phyloP scores from a whole-genome alignment of 2,888 invertebrate genomes.

The Agonum fuliginosum region DNA sequence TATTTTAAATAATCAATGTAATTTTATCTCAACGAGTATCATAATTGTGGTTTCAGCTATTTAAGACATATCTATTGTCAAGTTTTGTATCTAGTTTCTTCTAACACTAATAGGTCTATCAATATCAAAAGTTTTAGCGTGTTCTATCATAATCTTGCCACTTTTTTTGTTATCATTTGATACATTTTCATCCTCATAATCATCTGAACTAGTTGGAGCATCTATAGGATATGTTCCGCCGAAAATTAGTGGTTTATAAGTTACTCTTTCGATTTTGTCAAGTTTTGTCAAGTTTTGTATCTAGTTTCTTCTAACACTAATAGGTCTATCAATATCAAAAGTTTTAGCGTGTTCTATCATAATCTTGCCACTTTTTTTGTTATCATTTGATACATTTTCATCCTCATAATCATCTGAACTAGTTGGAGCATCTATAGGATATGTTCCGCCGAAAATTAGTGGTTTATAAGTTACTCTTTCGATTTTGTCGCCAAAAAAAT shows the following conservation, averaged over 20 bases:
- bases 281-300: background rate
- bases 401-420: conserved; percentile 48
- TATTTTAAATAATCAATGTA: too few species aligned
- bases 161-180: background rate
- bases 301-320: conserved; percentile 54
- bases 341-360: conserved; percentile 67
- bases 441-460: conserved; percentile 89
- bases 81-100: background rate
- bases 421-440: conserved; percentile 86
- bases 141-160: conserved; percentile 55
- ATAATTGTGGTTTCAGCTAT: too few species aligned
- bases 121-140: conserved; percentile 74
- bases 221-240: conserved; percentile 93
- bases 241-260: conserved; percentile 83
- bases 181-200: background rate
- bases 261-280: conserved; percentile 67
- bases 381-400: background rate
- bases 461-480: conserved; percentile 75
- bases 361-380: conserved; percentile 51
- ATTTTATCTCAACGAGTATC: too few species aligned
- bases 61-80: background rate
- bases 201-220: conserved; percentile 74
- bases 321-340: conserved; percentile 77
- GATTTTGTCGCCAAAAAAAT: conserved; percentile 63
- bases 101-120: conserved; percentile 72